These are phyloP conservation scores for Lepidocyrtinus sp. DNA, from an alignment of 2,888 invertebrate genomes.

Conservation along the genomic window DNA sequence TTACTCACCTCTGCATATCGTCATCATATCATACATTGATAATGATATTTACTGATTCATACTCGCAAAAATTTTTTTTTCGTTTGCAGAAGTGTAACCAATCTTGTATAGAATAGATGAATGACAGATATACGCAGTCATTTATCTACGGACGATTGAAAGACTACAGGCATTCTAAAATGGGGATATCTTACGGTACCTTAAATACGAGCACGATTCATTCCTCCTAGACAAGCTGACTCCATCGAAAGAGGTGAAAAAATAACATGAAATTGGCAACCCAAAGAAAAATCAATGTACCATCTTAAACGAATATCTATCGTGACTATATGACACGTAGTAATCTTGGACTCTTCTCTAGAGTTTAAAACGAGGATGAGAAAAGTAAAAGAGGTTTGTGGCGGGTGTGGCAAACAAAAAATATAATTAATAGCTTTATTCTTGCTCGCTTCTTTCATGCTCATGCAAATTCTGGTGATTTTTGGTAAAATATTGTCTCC, in stretches of 20 bases:
- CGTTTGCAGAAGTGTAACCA: too few relatives aligned
- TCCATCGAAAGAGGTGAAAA: conserved; percentile 21
- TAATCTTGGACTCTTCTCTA: neutral
- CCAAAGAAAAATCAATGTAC: neutral
- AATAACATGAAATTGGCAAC: neutral
- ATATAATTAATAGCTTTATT: neutral
- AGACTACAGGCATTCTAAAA: too few relatives aligned
- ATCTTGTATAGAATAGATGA: too few relatives aligned
- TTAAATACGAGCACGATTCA: conserved; percentile 15
- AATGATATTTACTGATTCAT: neutral
- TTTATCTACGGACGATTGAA: too few relatives aligned
- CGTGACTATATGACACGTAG: neutral
- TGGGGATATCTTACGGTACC: conserved; percentile 20
- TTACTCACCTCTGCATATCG: neutral
- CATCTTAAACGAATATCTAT: neutral
- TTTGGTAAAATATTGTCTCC: neutral
- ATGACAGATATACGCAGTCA: too few relatives aligned
- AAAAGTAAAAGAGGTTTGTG: neutral
- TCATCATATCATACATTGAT: neutral
- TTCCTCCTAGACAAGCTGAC: conserved; percentile 40
- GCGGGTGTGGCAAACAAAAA: neutral
- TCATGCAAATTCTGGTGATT: neutral
- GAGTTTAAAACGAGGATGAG: neutral
- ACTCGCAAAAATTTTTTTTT: too few relatives aligned
- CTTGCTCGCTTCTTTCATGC: neutral